Percentiles rank a stretch among this genome's conserved stretches.
Evolutionary conservation across 2,888 invertebrate genomes (phyloP).

Genomic region (Aporophyla nigra): DNA sequence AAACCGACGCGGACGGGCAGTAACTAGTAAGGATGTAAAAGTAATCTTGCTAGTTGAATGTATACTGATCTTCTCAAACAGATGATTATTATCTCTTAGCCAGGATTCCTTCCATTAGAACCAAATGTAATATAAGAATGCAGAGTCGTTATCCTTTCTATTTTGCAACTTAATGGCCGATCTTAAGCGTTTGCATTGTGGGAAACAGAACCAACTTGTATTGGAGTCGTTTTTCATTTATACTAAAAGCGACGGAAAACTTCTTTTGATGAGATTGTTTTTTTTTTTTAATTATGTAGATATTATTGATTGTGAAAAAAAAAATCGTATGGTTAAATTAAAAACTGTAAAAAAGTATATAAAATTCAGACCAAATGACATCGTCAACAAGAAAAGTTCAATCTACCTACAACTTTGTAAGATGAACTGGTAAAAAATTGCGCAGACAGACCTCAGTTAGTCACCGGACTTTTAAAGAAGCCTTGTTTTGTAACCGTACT

Average conservation of each 20-base stretch:
- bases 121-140: slow-evolving; percentile 46
- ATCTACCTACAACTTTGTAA: slow-evolving; percentile 15
- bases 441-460: slow-evolving; percentile 12
- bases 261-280: not conserved
- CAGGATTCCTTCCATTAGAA: slow-evolving; percentile 37
- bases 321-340: not conserved
- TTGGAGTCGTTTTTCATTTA: not conserved
- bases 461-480: slow-evolving; percentile 21
- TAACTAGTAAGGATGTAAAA: not conserved
- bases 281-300: no score
- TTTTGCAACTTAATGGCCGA: slow-evolving; percentile 35
- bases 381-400: slow-evolving; percentile 14
- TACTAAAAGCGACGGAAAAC: no score
- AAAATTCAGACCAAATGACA: slow-evolving; percentile 3
- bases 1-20: not conserved
- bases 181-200: slow-evolving; percentile 32
- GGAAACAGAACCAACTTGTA: slow-evolving; percentile 7
- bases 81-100: slow-evolving; percentile 33
- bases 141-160: slow-evolving; percentile 37
- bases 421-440: slow-evolving; percentile 33
- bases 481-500: slow-evolving; percentile 36
- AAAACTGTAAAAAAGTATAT: not conserved
- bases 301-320: not conserved
- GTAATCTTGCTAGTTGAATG: slow-evolving; percentile 13
- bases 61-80: slow-evolving; percentile 36